Evolutionary conservation across 2,797 vertebrate genomes (phyloP).

Genomic region (Mormyrus hasselquistii): DNA sequence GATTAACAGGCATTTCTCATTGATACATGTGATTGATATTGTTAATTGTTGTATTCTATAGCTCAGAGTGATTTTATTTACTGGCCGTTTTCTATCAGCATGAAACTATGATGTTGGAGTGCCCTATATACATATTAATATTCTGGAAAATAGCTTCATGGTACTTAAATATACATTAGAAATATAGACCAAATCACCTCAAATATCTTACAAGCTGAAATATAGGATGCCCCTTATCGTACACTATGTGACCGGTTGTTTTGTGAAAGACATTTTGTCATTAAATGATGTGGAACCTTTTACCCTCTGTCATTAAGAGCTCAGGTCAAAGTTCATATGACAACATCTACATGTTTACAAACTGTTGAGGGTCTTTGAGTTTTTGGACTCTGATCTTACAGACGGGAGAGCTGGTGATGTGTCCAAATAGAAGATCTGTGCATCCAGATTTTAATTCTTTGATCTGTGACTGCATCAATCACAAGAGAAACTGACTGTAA

Average conservation of each 20-base stretch:
- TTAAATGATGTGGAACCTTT: neutral
- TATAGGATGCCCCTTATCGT: neutral
- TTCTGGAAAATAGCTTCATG: neutral
- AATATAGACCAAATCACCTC: neutral
- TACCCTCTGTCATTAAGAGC: neutral
- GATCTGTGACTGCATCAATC: neutral
- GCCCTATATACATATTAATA: neutral
- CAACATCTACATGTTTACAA: neutral
- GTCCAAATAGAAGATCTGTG: neutral
- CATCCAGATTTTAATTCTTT: neutral
- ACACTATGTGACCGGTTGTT: neutral
- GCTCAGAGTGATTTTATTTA: neutral
- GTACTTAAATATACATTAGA: neutral
- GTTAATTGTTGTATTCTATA: neutral
- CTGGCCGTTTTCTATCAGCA: constrained; percentile 25
- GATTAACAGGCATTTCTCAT: neutral
- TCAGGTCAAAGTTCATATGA: neutral
- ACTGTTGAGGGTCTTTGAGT: constrained; percentile 7
- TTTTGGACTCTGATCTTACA: constrained; percentile 3
- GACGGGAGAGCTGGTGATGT: neutral
- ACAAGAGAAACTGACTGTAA: neutral
- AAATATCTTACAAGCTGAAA: neutral
- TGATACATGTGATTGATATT: neutral
- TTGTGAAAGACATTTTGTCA: neutral
- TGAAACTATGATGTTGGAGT: too few species aligned